phyloP scores from a whole-genome alignment of 23 tunicate species.

The Corella eumyota region DNA sequence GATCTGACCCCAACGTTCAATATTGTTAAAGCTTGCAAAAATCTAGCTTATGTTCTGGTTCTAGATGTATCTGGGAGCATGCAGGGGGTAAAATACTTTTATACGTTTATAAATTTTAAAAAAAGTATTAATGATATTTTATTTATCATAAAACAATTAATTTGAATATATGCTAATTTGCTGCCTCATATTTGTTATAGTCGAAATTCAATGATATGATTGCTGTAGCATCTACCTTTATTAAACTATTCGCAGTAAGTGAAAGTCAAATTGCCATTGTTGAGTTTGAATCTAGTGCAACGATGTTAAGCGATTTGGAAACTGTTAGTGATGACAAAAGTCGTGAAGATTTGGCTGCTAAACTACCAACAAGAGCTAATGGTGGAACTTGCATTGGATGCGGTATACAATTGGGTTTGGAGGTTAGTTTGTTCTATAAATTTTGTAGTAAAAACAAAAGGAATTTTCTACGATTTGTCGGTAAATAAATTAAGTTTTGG shows the following conservation, averaged over 20 bases:
- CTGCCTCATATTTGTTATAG: too few relatives aligned
- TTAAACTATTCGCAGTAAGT: not conserved
- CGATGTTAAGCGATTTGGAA: constrained; percentile 3
- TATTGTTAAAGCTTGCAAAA: not conserved
- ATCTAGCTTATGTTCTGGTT: constrained; percentile 34
- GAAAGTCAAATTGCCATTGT: constrained; percentile 29
- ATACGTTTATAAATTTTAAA: not conserved
- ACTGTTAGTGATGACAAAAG: not conserved
- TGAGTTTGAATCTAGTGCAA: constrained; percentile 12
- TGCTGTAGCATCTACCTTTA: constrained; percentile 10
- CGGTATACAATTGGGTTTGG: constrained; percentile 21
- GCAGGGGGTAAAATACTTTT: constrained; percentile 8
- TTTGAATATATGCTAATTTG: too few relatives aligned
- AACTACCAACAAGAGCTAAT: constrained; percentile 4
- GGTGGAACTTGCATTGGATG: constrained; percentile 32
- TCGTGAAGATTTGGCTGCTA: constrained; percentile 7
- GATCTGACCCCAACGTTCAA: constrained; percentile 28
- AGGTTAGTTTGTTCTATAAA: constrained; percentile 18
- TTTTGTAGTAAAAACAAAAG: too few relatives aligned
- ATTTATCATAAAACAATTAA: too few relatives aligned
- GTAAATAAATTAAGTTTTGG: too few relatives aligned
- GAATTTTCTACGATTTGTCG: too few relatives aligned
- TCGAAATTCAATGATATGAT: constrained; percentile 8
- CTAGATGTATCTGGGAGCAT: constrained; percentile 71
- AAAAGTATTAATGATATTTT: not conserved